Conservation (phyloP, 2,888 invertebrate species). For the Drosophila colorata region DNA sequence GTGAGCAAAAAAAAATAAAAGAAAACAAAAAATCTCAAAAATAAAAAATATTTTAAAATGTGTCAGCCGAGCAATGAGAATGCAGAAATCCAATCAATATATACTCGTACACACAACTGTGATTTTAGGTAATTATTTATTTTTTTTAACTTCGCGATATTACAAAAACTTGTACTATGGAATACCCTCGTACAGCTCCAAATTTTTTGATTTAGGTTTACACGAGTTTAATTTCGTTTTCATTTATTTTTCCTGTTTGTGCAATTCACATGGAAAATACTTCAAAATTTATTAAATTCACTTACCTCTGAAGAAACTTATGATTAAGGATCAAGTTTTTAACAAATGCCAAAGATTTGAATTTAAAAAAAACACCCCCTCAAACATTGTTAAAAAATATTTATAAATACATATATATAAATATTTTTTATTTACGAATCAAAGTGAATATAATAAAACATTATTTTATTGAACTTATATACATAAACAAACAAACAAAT, state of each 20-base stretch:
- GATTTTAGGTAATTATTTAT: slow-evolving; percentile 66
- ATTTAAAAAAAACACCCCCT: too few relatives aligned
- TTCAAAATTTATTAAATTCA: background rate
- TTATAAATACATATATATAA: too few relatives aligned
- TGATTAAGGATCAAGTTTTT: too few relatives aligned
- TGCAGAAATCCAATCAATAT: slow-evolving; percentile 50
- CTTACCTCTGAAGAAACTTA: too few relatives aligned
- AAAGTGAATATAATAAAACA: too few relatives aligned
- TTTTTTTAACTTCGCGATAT: slow-evolving; percentile 7
- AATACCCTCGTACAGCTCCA: slow-evolving; percentile 14
- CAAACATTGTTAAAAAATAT: too few relatives aligned
- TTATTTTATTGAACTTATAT: background rate
- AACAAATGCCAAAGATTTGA: too few relatives aligned
- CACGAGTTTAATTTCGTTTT: slow-evolving; percentile 14
- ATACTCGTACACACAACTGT: slow-evolving; percentile 50
- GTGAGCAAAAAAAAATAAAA: slow-evolving; percentile 27
- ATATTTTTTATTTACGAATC: too few relatives aligned
- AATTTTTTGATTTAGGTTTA: slow-evolving; percentile 26
- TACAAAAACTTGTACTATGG: background rate
- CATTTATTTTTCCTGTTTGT: slow-evolving; percentile 7
- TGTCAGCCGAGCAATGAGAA: slow-evolving; percentile 69
- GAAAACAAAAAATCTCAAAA: too few relatives aligned
- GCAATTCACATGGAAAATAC: slow-evolving; percentile 17
- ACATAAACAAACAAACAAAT: background rate
- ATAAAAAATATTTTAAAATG: slow-evolving; percentile 13